Evolutionary conservation across 2,797 vertebrate species (phyloP).

Genomic region (Anableps anableps): DNA sequence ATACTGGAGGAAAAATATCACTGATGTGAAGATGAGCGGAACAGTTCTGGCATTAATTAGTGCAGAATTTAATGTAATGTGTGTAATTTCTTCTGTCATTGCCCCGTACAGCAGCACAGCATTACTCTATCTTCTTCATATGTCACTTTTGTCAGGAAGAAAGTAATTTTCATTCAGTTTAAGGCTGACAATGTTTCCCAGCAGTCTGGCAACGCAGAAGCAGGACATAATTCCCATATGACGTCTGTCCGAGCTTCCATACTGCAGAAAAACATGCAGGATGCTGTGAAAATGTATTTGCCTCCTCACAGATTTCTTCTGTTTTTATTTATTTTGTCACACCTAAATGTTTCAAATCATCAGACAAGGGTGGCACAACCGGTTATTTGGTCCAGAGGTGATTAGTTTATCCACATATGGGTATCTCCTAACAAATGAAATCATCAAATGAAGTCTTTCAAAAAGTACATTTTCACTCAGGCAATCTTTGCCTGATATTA

Average conservation of each 20-base stretch:
- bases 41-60: slow-evolving; percentile 10
- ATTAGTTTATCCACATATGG: neutral
- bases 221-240: slow-evolving; percentile 44
- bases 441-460: too few species aligned
- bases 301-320: neutral
- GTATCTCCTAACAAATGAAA: neutral
- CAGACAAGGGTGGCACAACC: neutral
- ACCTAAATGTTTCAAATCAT: neutral
- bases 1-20: neutral
- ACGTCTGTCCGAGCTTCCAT: slow-evolving; percentile 13
- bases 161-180: slow-evolving; percentile 18
- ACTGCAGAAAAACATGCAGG: slow-evolving; percentile 28
- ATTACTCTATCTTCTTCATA: neutral
- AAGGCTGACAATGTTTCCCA: slow-evolving; percentile 19
- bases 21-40: slow-evolving; percentile 15
- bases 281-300: neutral
- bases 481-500: neutral
- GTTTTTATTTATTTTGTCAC: neutral
- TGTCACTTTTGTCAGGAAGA: slow-evolving; percentile 1
- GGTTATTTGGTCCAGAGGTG: neutral
- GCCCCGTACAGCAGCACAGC: slow-evolving; percentile 7
- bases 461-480: neutral
- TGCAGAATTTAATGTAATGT: slow-evolving; percentile 9
- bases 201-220: slow-evolving; percentile 21
- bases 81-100: slow-evolving; percentile 28